Base-by-base conservation (phyloP, 2,797 vertebrate genomes). In the Neosilurus hyrtlii region DNA sequence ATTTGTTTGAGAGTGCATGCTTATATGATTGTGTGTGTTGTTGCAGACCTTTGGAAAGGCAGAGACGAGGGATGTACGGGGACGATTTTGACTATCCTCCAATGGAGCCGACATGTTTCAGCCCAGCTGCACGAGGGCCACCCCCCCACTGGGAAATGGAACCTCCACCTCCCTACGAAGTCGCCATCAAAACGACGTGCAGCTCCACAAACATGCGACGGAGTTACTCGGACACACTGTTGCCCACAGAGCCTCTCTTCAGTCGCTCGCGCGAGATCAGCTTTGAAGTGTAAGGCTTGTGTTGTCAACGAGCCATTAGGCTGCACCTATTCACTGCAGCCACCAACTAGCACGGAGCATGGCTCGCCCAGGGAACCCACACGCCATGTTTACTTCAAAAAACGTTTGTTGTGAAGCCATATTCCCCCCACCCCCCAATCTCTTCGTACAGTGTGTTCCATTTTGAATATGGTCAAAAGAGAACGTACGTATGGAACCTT, bases 71-170 rank as follows among this genome's bases (percentile, higher is more conserved):
- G 0, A 79, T 88, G 54, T 92, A 90, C 7, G 90, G 89, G 0
- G 93, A 95, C 66, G 94, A 95, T 1, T 94, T 95, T 4, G 95
- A 95, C 87, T 95, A 94, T 79, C 95, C 95, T 11, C 95, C 95
- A 18, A 93, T 94, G 94, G 94, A 95, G 70, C 88, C 88, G 0
- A 88, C 91, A 0, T 92, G 92, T 68, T 94, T 93, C 81, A 95
- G 93, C 80, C 94, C 86, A 30, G 86, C 90, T 0, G 89, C 88
- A 51, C 93, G 57, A 15, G 90, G 87, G 56, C 93, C 52, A 10
- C 91, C 90, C 63, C 92, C 89, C 30, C 89, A 86, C 11, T 96
- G 96, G 93, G 90, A 91, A 52, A 87, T 92, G 88, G 93, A 86
- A 15, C 92, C 90, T 0, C 94, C 94, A 0, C 94, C 96, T 4